Evolutionary conservation across 2,888 invertebrate species (phyloP), one percentile per base, ranked within the genome.

Genomic region (Strigamia crassipes): DNA sequence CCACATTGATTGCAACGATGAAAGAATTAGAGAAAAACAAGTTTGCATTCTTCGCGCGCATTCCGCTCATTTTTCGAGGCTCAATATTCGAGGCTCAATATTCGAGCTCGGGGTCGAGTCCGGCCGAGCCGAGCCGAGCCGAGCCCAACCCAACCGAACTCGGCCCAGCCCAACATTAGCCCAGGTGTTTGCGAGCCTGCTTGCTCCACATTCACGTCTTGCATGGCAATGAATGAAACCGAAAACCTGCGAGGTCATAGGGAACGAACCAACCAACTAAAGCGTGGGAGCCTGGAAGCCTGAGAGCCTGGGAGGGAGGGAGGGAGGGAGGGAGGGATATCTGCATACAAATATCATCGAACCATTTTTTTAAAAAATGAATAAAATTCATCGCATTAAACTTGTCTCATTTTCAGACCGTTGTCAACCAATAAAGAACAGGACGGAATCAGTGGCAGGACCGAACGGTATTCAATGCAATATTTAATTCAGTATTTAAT

Each of bases 401-500:
- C n/a, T n/a, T n/a, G n/a, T n/a, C n/a, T 15, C 12, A 1, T 46
- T 46, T 46, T 5, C 15, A 46, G 46, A 13, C 5, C 46, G 5
- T 12, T 46, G 46, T 46, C 46, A 46, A 46, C 46, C 46, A 13
- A 46, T 13, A 0, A 13, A n/a, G 15, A 46, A 46, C 18, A 12
- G 61, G 23, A 66, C 23, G 23, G 61, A 18, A 66, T 66, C 88
- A 83, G 85, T 88, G 27, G 86, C 86, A 34, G 89, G 89, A 61
- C 88, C 89, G 13, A 89, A 88, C 82, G 89, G 89, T 87, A 38
- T 82, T n/a, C n/a, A n/a, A n/a, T n/a, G n/a, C n/a, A n/a, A n/a
- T n/a, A n/a, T n/a, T n/a, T n/a, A n/a, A n/a, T n/a, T n/a, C n/a
- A n/a, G n/a, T n/a, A n/a, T n/a, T n/a, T n/a, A n/a, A n/a, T n/a